Conservation (phyloP, 2,888 invertebrate genomes). For the Poecilus cupreus region DNA sequence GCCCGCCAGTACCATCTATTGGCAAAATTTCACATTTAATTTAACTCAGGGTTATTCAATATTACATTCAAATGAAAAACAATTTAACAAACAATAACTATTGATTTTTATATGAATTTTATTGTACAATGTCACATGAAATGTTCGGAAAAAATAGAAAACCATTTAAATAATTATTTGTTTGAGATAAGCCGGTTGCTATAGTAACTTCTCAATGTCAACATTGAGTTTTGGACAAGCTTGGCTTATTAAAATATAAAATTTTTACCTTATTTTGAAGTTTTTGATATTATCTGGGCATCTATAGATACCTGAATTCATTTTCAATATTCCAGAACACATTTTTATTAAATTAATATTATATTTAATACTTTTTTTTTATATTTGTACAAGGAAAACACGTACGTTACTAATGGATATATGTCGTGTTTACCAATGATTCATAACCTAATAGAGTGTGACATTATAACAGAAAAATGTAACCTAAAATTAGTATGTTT, state of each 20-base stretch:
- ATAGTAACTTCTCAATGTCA: neutral
- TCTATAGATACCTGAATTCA: slow-evolving; percentile 73
- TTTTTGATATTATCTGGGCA: slow-evolving; percentile 74
- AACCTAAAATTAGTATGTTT: slow-evolving; percentile 25
- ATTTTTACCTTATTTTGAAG: slow-evolving; percentile 74
- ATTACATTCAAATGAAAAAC: neutral
- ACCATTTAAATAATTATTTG: slow-evolving; percentile 19
- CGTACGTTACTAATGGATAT: neutral
- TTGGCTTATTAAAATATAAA: neutral
- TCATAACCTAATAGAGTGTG: slow-evolving; percentile 17
- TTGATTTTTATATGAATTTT: neutral
- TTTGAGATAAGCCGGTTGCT: slow-evolving; percentile 12
- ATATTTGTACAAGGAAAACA: neutral
- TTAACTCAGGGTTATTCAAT: slow-evolving; percentile 30
- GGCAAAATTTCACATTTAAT: neutral
- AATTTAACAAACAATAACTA: neutral
- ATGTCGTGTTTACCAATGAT: slow-evolving; percentile 28
- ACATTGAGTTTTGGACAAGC: neutral
- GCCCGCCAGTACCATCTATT: neutral
- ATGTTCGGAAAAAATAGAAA: neutral
- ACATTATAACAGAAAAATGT: slow-evolving; percentile 16
- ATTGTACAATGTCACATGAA: neutral
- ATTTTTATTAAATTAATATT: neutral
- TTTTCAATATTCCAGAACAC: slow-evolving; percentile 20
- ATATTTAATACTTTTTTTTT: neutral